phyloP scores from a whole-genome alignment of 2,888 invertebrate genomes.

The Glyphotaelius pellucidus region DNA sequence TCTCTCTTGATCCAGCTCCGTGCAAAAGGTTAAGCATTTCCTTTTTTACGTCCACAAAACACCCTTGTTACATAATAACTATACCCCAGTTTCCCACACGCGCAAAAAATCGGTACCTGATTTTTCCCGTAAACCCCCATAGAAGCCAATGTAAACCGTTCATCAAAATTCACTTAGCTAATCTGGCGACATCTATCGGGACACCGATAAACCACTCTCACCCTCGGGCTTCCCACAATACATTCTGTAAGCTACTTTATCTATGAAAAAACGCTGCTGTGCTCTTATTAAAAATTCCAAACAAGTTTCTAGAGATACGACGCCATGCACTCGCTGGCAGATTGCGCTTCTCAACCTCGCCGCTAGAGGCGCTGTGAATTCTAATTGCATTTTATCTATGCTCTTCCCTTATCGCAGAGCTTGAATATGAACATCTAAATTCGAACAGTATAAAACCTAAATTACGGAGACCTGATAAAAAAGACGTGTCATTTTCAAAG shows the following conservation, averaged over 20 bases:
- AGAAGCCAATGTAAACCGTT: background rate
- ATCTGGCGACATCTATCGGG: background rate
- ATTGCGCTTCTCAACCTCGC: constrained; percentile 18
- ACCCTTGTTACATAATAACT: background rate
- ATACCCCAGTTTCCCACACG: too few species aligned
- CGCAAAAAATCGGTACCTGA: too few species aligned
- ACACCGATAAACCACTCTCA: background rate
- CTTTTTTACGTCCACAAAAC: background rate
- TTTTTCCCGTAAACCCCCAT: background rate
- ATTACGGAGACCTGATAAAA: background rate
- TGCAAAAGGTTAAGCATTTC: background rate
- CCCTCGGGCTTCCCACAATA: background rate
- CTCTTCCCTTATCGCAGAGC: background rate
- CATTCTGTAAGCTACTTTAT: background rate
- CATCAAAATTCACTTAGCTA: background rate
- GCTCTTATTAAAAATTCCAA: background rate
- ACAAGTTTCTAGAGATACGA: background rate
- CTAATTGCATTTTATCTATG: constrained; percentile 30
- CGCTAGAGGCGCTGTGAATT: constrained; percentile 19
- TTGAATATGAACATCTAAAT: background rate
- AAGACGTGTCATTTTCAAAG: background rate
- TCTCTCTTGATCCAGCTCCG: background rate
- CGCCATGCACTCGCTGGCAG: constrained; percentile 10
- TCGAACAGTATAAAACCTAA: background rate
- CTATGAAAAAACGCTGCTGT: background rate